Conservation (phyloP, 2,888 invertebrate species). For the Xestia rhomboidea region DNA sequence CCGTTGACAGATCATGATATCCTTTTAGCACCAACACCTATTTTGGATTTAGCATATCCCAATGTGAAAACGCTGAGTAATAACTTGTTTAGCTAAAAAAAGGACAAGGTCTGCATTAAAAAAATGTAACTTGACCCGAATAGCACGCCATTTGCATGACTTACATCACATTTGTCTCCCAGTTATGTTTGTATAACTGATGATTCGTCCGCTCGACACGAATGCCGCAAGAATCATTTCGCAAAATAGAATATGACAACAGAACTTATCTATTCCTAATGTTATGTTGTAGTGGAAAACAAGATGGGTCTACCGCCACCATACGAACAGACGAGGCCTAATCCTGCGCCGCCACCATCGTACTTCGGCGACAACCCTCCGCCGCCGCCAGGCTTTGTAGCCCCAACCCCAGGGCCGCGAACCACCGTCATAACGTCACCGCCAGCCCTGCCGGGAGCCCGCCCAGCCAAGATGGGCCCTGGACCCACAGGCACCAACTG, state of each 20-base stretch:
- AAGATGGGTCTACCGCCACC: conserved; percentile 88
- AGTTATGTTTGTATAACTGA: conserved; percentile 20
- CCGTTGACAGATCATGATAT: not conserved
- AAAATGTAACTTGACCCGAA: conserved; percentile 36
- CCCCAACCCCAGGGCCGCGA: conserved; percentile 75
- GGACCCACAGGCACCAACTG: conserved; percentile 86
- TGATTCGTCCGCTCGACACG: conserved; percentile 7
- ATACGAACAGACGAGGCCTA: conserved; percentile 82
- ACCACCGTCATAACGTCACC: conserved; percentile 82
- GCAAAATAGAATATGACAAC: conserved; percentile 35
- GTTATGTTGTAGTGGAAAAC: conserved; percentile 85
- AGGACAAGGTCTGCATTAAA: conserved; percentile 34
- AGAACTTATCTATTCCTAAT: not conserved
- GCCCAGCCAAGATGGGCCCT: conserved; percentile 80
- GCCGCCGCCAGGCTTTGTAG: conserved; percentile 78
- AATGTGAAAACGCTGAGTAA: not conserved
- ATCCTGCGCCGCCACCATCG: conserved; percentile 85
- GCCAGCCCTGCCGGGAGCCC: conserved; percentile 56
- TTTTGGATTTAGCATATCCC: conserved; percentile 8
- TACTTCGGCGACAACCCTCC: conserved; percentile 86
- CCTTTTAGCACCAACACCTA: conserved; percentile 11
- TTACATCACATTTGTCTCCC: conserved; percentile 25
- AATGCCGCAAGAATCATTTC: conserved; percentile 9
- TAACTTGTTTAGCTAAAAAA: conserved; percentile 22
- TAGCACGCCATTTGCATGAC: conserved; percentile 27